Evolutionary conservation across 2,113 vertebrate genomes (phyloP).

Genomic region (Cairina moschata): DNA sequence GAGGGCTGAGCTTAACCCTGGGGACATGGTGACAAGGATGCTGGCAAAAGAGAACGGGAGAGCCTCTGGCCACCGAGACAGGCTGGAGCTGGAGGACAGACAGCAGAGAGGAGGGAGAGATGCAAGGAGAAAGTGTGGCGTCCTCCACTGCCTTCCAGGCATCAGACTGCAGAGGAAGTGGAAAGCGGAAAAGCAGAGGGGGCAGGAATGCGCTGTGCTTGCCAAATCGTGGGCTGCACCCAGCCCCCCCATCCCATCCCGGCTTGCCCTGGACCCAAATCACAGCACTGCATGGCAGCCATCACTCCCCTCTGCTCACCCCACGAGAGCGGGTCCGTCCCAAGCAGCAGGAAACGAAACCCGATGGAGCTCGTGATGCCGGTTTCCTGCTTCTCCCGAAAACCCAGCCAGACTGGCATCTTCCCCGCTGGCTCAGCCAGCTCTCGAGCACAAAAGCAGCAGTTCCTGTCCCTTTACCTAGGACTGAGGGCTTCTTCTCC

Average conservation of each 20-base stretch:
- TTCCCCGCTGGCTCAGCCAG: accelerated
- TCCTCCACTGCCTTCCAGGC: background rate
- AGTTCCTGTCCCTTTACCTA: background rate
- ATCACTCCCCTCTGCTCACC: accelerated
- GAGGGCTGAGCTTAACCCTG: background rate
- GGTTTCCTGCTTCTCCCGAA: background rate
- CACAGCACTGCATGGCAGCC: background rate
- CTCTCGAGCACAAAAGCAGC: background rate
- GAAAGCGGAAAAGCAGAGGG: background rate
- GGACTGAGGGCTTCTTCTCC: background rate
- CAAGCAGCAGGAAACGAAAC: accelerated
- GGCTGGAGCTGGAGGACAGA: background rate
- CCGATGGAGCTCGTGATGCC: accelerated
- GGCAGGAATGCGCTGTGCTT: background rate
- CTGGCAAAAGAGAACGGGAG: background rate
- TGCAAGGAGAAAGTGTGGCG: accelerated
- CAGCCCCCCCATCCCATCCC: background rate
- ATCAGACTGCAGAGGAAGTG: background rate
- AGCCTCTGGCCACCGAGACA: background rate
- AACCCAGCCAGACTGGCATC: background rate
- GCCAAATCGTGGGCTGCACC: background rate
- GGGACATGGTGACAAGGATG: accelerated
- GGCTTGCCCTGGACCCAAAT: background rate
- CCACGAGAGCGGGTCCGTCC: background rate
- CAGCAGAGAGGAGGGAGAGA: background rate